These are phyloP conservation scores for Hippocampus comes DNA, from an alignment of 2,113 vertebrate genomes.

Conservation along the genomic window DNA sequence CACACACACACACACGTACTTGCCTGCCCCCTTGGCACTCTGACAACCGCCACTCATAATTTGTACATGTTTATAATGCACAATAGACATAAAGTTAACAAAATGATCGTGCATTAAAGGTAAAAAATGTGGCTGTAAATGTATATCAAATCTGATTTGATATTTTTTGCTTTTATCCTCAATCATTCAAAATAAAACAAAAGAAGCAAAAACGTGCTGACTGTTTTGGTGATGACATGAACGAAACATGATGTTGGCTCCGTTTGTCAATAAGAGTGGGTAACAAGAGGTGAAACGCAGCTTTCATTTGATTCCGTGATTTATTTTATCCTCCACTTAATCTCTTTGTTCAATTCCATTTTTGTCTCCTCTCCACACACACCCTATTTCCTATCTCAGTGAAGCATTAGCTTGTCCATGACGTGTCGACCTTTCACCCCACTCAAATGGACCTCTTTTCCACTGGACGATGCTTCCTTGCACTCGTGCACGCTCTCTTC, in stretches of 20 bases:
- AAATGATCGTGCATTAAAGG: too few species aligned
- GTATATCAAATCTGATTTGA: too few species aligned
- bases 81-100: too few species aligned
- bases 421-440: conserved; percentile 44
- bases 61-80: too few species aligned
- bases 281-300: background rate
- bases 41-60: too few species aligned
- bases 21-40: too few species aligned
- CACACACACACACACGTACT: too few species aligned
- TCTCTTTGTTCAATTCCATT: background rate
- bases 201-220: too few species aligned
- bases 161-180: too few species aligned
- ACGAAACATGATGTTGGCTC: background rate
- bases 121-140: too few species aligned
- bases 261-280: background rate
- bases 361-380: conserved; percentile 5
- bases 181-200: too few species aligned
- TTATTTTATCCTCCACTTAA: background rate
- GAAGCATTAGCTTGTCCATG: conserved; percentile 21
- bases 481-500: conserved; percentile 11
- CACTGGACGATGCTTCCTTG: conserved; percentile 19
- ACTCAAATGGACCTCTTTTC: conserved; percentile 10
- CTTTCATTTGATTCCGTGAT: background rate
- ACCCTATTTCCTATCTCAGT: conserved; percentile 22
- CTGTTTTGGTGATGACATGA: too few species aligned